Base-by-base conservation (phyloP, 2,113 vertebrate genomes). In the Mionectes macconnelli region DNA sequence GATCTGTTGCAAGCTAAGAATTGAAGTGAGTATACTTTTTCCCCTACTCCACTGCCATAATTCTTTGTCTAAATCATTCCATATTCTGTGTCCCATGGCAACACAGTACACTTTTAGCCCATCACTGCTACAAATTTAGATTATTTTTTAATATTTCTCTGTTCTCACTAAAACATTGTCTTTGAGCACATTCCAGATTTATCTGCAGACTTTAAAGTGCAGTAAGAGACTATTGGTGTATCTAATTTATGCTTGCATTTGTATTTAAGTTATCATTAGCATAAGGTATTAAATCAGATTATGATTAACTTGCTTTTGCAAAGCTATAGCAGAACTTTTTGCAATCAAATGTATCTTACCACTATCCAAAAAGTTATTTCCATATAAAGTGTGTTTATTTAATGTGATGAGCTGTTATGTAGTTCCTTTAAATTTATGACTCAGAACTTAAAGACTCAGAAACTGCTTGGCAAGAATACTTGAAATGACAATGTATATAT, bases 341-440 rank as follows among this genome's bases (percentile, higher is more conserved):
- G 96, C 96, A 90, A 97, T 97, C 97, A 98, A 98, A 94, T 95
- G 66, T 88, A 94, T 94, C 93, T 95, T 87, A 84, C 84, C 92
- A 96, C 96, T 97, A 95, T 97, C 97, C 95, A 96, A 94, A 95
- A 97, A 97, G 92, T 97, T 97, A 96, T 97, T 97, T 98, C 97
- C 97, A 95, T 97, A 97, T 98, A 97, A 98, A 98, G 97, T 96
- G 86, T 98, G 97, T 98, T 98, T 98, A 97, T 96, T 97, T 94
- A 97, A 97, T 90, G 92, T 97, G 95, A 78, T 96, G 88, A 95
- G 95, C 79, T 97, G 91, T 96, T 97, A 96, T 80, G 96, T 75
- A 81, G 77, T 87, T 90, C 73, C 83, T 96, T 95, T 94, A 97
- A 97, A 98, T 98, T 98, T 98, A 98, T 97, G 90, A 96, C n/a